Conservation (phyloP, 2,888 invertebrate genomes). For the Nemoura dubitans region DNA sequence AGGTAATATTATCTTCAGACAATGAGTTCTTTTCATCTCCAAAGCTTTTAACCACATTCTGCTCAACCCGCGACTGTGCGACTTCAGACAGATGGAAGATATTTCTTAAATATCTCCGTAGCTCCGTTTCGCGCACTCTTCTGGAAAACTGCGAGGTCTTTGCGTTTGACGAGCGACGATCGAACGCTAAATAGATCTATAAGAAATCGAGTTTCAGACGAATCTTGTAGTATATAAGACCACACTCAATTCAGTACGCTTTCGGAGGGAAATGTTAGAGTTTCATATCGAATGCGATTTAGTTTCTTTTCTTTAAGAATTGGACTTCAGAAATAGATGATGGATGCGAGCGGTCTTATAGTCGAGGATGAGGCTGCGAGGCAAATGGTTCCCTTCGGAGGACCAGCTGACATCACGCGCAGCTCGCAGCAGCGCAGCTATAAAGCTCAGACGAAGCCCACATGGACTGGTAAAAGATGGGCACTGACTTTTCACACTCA, state of each 20-base stretch:
- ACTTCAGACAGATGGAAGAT: not conserved
- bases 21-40: not conserved
- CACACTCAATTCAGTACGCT: not conserved
- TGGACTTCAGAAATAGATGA: not conserved
- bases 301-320: not conserved
- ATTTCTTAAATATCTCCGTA: not conserved
- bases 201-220: not conserved
- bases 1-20: conserved; percentile 1
- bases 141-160: not conserved
- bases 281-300: not conserved
- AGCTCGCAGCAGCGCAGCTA: not conserved
- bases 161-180: not conserved
- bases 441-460: not conserved
- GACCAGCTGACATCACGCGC: not conserved
- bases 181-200: not conserved
- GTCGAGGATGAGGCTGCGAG: not conserved
- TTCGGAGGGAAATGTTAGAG: not conserved
- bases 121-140: not conserved
- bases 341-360: not conserved
- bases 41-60: conserved; percentile 2
- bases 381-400: not conserved
- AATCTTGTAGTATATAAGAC: not conserved
- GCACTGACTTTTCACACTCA: not conserved
- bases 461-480: not conserved
- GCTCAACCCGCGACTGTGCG: not conserved